These are phyloP conservation scores for Euwallacea fornicatus DNA, from an alignment of 1,140 invertebrate species.

Conservation along the genomic window DNA sequence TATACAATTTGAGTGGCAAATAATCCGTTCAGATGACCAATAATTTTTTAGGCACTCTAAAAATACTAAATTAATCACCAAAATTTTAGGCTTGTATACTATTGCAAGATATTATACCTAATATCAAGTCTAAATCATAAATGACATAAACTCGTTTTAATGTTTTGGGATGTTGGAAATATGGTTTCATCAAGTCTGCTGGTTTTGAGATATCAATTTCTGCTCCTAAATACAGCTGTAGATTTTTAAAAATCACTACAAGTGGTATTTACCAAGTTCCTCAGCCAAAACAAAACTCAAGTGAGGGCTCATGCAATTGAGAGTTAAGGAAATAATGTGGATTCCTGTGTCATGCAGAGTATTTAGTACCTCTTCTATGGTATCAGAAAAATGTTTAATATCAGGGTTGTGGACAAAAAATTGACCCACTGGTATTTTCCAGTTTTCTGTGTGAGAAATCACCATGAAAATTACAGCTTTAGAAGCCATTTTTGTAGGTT, in stretches of 20 bases:
- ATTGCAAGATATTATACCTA: slow-evolving; percentile 7
- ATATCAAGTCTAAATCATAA: slow-evolving; percentile 23
- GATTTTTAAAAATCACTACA: background rate
- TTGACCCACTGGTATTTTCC: slow-evolving; percentile 26
- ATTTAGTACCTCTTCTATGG: slow-evolving; percentile 17
- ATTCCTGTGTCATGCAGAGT: slow-evolving; percentile 11
- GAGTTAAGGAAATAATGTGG: slow-evolving; percentile 22
- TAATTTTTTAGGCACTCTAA: slow-evolving; percentile 17
- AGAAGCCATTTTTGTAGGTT: slow-evolving; percentile 18
- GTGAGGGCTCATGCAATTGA: slow-evolving; percentile 12
- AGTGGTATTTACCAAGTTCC: slow-evolving; percentile 16
- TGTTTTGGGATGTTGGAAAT: slow-evolving; percentile 10
- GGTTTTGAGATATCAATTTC: slow-evolving; percentile 18
- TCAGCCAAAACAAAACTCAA: slow-evolving; percentile 22
- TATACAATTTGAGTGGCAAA: slow-evolving; percentile 3
- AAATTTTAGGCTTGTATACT: background rate
- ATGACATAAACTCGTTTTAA: slow-evolving; percentile 12
- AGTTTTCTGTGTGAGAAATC: slow-evolving; percentile 24
- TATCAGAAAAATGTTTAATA: slow-evolving; percentile 28
- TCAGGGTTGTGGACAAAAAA: slow-evolving; percentile 26
- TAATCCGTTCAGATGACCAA: slow-evolving; percentile 8
- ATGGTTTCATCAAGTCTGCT: background rate
- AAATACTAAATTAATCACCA: background rate
- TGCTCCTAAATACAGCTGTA: slow-evolving; percentile 9
- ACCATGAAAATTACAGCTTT: slow-evolving; percentile 31